Percentiles rank a stretch among this genome's conserved stretches.
Conservation (phyloP, 2,113 vertebrate genomes). For the Perca flavescens region DNA sequence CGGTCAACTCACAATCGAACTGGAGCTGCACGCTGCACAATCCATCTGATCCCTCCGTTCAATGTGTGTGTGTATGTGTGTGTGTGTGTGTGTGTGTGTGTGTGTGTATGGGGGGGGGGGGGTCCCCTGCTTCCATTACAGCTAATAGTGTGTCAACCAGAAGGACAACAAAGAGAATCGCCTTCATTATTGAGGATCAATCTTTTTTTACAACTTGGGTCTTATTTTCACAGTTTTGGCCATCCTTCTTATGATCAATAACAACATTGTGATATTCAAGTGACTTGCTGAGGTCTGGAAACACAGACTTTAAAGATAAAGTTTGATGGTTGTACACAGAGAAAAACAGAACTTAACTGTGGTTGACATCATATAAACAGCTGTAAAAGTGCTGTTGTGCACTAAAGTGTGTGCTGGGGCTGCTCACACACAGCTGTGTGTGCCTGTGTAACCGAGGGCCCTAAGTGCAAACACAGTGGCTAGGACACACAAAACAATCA, state of each 20-base stretch:
- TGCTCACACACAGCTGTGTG: not conserved
- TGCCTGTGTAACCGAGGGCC: not conserved
- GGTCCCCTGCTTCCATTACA: not conserved
- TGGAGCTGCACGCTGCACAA: not conserved
- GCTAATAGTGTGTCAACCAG: conserved; percentile 12
- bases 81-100: too few species aligned
- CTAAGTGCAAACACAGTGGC: not conserved
- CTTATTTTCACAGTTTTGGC: conserved; percentile 8
- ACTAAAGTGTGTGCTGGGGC: too few species aligned
- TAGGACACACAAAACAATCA: too few species aligned
- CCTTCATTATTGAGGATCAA: not conserved
- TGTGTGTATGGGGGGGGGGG: too few species aligned
- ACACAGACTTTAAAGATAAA: not conserved
- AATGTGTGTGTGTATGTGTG: too few species aligned
- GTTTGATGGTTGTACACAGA: not conserved
- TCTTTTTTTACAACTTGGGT: conserved; percentile 20
- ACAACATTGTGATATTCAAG: not conserved
- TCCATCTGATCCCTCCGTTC: not conserved
- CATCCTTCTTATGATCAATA: not conserved
- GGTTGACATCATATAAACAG: not conserved
- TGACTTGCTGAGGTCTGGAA: not conserved
- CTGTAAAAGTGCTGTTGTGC: too few species aligned
- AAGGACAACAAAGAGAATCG: conserved; percentile 2
- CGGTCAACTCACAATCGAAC: conserved; percentile 26
- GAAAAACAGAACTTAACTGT: not conserved